These are phyloP conservation scores for Notocelia uddmanniana DNA, from an alignment of 2,888 invertebrate genomes.

Conservation along the genomic window DNA sequence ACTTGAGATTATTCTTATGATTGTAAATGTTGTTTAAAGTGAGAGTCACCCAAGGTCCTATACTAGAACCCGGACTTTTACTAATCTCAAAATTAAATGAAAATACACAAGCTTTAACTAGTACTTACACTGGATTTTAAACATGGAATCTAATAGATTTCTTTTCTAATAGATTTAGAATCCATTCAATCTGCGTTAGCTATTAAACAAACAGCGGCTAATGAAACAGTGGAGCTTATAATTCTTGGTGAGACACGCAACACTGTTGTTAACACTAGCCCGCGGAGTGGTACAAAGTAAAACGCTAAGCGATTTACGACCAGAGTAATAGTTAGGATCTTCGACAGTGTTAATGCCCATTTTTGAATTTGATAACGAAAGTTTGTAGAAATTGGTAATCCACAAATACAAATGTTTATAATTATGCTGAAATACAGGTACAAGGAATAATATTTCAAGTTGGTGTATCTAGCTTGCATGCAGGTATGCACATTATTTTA, in stretches of 20 bases:
- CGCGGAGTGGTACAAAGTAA: conserved; percentile 47
- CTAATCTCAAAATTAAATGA: conserved; percentile 16
- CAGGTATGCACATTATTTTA: no score
- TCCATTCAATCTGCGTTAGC: conserved; percentile 22
- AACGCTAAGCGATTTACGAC: conserved; percentile 44
- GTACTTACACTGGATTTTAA: conserved; percentile 9
- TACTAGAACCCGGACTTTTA: neutral
- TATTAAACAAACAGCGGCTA: conserved; percentile 36
- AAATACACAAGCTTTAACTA: neutral
- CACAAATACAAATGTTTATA: no score
- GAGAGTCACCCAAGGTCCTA: neutral
- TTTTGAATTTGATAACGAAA: no score
- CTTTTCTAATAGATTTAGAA: no score
- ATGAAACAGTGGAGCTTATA: conserved; percentile 41
- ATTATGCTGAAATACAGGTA: no score
- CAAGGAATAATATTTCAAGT: no score
- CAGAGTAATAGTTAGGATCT: neutral
- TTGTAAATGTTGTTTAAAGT: neutral
- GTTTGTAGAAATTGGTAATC: no score
- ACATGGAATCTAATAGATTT: conserved; percentile 26
- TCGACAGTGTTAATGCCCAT: neutral
- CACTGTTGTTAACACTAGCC: conserved; percentile 52
- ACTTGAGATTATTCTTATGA: neutral
- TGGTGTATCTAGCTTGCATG: no score
- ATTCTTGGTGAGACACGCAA: conserved; percentile 50